Base-by-base conservation (phyloP, 2,888 invertebrate genomes). In the Oligia fasciuncula region DNA sequence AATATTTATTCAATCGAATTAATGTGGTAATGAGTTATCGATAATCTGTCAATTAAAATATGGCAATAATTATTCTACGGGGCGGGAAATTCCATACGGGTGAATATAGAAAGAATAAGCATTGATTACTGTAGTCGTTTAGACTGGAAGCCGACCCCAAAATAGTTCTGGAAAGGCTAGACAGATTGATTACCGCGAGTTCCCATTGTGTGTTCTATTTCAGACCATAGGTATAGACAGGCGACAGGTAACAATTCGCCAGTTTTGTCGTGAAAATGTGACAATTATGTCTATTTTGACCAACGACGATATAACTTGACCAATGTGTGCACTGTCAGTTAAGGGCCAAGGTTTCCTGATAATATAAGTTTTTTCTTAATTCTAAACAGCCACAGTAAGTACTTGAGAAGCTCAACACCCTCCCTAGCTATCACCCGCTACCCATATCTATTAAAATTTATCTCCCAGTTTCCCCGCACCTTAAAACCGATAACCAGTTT, bases 31-130 rank as follows among this genome's bases (percentile, higher is more conserved):
- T 62, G 35, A n/a, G 6, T n/a, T 46, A 49, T 62, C 40, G 54
- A 73, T 54, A 79, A 70, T 57, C 57, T 65, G 17, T 66, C 23
- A 57, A 57, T 76, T 65, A 54, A 35, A 71, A 57, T 49, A 49
- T 46, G 13, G 13, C 72, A 72, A 19, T 17, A n/a, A 11, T 68
- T 29, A n/a, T 14, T 2, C 9, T 5, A n/a, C 17, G 4, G 4
- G 67, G 14, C 13, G 4, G 13, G 1, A 43, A 6, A 14, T 1
- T 54, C 23, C 5, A 19, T 9, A 19, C 0, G 29, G 29, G 8
- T 29, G 29, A 4, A 9, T 9, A 63, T 63, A 29, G 29, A 63
- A 29, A 29, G 9, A 17, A 63, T 63, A 62, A 29, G 17, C 14
- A 8, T 8, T 40, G 5, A 23, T 13, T 13, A 40, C 3, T 3